These are phyloP conservation scores for Ctenosaura bakeri DNA, from an alignment of 2,797 vertebrate genomes.

Conservation along the genomic window DNA sequence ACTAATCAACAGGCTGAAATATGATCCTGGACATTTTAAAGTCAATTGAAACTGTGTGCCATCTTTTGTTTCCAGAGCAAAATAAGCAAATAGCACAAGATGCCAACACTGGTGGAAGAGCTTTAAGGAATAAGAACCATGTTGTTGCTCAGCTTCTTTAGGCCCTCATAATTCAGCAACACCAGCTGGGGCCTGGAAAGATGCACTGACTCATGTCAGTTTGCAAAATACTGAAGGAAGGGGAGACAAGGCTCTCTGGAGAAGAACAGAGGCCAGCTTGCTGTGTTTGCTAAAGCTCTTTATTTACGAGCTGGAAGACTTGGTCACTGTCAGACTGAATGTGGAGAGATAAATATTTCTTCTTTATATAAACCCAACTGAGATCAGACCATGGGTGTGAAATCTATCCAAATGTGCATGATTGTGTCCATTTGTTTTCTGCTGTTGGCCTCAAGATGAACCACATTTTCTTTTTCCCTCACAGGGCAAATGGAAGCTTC, in stretches of 20 bases:
- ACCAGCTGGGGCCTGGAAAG: neutral
- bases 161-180: neutral
- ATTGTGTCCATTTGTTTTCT: neutral
- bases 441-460: neutral
- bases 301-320: neutral
- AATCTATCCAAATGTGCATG: neutral
- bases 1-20: neutral
- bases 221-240: conserved; percentile 3
- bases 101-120: neutral
- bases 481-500: neutral
- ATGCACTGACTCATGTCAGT: neutral
- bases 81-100: neutral
- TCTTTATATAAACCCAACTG: neutral
- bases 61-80: neutral
- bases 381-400: neutral
- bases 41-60: neutral
- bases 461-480: neutral
- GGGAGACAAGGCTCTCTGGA: neutral
- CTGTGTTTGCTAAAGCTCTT: neutral
- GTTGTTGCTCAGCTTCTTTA: neutral
- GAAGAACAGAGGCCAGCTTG: neutral
- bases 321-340: neutral
- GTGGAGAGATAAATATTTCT: neutral
- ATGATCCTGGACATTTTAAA: neutral
- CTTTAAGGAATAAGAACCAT: neutral